Conservation (phyloP, 2,888 invertebrate genomes). For the Drosophila tanythrix region DNA sequence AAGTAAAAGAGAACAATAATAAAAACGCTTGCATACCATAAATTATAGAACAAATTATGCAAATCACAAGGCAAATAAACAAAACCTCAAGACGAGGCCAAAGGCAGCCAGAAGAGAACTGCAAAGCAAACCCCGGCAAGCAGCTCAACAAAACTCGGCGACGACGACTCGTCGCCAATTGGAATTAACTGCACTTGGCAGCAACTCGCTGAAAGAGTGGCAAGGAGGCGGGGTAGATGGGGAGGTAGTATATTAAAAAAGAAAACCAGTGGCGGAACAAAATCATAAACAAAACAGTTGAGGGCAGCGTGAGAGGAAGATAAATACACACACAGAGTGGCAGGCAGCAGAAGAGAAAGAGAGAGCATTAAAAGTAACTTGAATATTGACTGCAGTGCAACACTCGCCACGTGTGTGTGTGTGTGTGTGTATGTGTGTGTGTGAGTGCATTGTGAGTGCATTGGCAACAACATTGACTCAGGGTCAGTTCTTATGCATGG, state of each 20-base stretch:
- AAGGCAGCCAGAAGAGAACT: constrained; percentile 27
- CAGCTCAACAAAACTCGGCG: constrained; percentile 38
- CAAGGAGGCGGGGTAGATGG: not conserved
- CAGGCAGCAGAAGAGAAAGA: not conserved
- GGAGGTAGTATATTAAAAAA: constrained; percentile 22
- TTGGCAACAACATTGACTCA: constrained; percentile 49
- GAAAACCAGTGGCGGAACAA: constrained; percentile 61
- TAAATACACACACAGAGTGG: not conserved
- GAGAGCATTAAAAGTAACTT: constrained; percentile 27
- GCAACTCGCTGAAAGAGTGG: constrained; percentile 19
- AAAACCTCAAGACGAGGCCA: constrained; percentile 62
- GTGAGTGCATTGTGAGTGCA: constrained; percentile 39
- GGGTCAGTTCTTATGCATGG: constrained; percentile 61
- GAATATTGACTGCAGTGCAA: constrained; percentile 22
- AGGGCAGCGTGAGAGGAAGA: constrained; percentile 13
- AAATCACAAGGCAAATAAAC: constrained; percentile 75
- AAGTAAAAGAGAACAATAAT: constrained; percentile 65
- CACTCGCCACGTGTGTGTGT: constrained; percentile 7
- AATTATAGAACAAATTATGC: constrained; percentile 82
- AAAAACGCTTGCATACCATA: constrained; percentile 75
- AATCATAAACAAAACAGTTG: constrained; percentile 72
- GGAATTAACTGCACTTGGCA: constrained; percentile 79
- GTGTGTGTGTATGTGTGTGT: constrained; percentile 10
- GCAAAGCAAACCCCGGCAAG: constrained; percentile 1
- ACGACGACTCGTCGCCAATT: constrained; percentile 72